phyloP scores from a whole-genome alignment of 1,140 invertebrate species.

The Brachionus plicatilis region DNA sequence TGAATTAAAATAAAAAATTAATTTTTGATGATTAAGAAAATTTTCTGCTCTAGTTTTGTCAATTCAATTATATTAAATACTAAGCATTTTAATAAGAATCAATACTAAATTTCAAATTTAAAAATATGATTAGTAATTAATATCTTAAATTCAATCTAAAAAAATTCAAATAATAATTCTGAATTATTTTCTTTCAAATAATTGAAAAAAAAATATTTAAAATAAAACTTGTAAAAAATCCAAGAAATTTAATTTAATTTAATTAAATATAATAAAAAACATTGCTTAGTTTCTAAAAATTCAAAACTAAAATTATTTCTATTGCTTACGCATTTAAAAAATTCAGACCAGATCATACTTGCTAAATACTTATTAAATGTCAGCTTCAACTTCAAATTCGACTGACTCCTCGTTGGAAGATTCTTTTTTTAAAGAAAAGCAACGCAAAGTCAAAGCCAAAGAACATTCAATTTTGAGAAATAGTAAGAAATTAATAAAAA shows the following conservation, averaged over 20 bases:
- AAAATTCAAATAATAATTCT: no score
- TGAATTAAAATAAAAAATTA: no score
- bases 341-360: background rate
- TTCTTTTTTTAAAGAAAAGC: background rate
- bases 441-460: background rate
- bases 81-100: no score
- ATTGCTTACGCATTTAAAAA: background rate
- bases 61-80: no score
- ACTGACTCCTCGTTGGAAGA: background rate
- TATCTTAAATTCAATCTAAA: no score
- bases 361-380: background rate
- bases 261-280: background rate
- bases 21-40: no score
- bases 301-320: background rate
- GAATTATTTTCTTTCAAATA: no score
- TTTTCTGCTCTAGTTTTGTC: no score
- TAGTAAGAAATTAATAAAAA: background rate
- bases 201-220: no score
- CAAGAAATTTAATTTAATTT: background rate
- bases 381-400: background rate
- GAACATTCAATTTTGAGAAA: background rate
- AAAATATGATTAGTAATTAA: no score
- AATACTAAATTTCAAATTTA: no score
- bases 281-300: background rate
- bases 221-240: background rate